These are phyloP conservation scores for Entomobrya multifasciata DNA, from an alignment of 2,888 invertebrate genomes.

Conservation along the genomic window DNA sequence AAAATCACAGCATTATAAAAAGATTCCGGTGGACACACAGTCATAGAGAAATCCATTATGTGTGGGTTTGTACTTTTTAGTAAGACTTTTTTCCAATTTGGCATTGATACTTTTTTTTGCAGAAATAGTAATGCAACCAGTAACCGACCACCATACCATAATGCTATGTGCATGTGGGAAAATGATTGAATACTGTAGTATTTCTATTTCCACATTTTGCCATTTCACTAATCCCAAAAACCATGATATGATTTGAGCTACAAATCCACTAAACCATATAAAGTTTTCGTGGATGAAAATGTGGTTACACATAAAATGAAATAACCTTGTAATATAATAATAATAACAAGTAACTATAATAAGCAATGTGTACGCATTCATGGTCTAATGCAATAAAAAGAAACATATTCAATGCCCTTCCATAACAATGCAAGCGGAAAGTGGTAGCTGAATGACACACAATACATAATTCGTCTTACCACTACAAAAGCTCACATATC, in stretches of 20 bases:
- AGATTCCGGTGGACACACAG: no score
- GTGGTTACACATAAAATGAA: slow-evolving; percentile 23
- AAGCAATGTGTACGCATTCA: neutral
- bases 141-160: neutral
- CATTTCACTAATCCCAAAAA: slow-evolving; percentile 34
- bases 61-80: no score
- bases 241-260: slow-evolving; percentile 5
- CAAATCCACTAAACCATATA: slow-evolving; percentile 20
- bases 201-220: slow-evolving; percentile 18
- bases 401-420: no score
- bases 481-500: neutral
- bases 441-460: neutral
- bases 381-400: neutral
- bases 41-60: no score
- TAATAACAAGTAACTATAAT: neutral
- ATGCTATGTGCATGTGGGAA: neutral
- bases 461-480: neutral
- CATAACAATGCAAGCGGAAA: neutral
- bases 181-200: neutral
- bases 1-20: no score
- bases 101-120: neutral
- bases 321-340: neutral
- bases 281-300: slow-evolving; percentile 33
- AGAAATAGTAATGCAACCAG: no score
- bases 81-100: no score